These are phyloP conservation scores for Akabosia matsudoensis DNA, from an alignment of 1,140 invertebrate species.

Conservation along the genomic window DNA sequence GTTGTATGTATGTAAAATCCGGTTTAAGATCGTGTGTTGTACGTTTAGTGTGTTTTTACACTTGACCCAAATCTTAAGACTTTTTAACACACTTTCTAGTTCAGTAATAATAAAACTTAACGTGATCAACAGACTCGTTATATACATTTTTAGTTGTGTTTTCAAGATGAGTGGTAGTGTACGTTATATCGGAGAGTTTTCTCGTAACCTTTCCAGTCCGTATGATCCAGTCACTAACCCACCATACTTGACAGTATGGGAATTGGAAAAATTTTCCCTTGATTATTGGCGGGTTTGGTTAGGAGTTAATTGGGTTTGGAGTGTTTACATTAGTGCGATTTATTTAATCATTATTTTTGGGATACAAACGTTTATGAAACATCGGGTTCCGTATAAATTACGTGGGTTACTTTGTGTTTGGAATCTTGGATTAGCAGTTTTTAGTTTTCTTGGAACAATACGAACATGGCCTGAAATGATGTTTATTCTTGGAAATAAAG, in stretches of 20 bases:
- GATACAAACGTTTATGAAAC: constrained; percentile 36
- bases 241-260: constrained; percentile 38
- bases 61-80: too few species aligned
- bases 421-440: constrained; percentile 88
- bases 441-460: constrained; percentile 74
- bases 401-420: constrained; percentile 79
- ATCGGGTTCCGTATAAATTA: constrained; percentile 58
- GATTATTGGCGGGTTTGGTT: constrained; percentile 38
- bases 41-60: too few species aligned
- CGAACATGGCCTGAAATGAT: constrained; percentile 44
- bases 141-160: too few species aligned
- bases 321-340: constrained; percentile 29
- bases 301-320: constrained; percentile 34
- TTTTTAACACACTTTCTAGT: too few species aligned
- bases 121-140: too few species aligned
- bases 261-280: constrained; percentile 36
- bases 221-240: constrained; percentile 30
- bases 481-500: constrained; percentile 37
- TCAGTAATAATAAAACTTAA: too few species aligned
- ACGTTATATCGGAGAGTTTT: background rate
- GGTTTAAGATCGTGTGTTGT: too few species aligned
- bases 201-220: background rate
- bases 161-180: too few species aligned
- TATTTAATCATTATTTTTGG: constrained; percentile 37
- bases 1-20: too few species aligned